Percentiles rank a stretch among this genome's conserved stretches.
These are phyloP conservation scores for Herpetotheres cachinnans DNA, from an alignment of 2,113 vertebrate genomes.

Conservation along the genomic window DNA sequence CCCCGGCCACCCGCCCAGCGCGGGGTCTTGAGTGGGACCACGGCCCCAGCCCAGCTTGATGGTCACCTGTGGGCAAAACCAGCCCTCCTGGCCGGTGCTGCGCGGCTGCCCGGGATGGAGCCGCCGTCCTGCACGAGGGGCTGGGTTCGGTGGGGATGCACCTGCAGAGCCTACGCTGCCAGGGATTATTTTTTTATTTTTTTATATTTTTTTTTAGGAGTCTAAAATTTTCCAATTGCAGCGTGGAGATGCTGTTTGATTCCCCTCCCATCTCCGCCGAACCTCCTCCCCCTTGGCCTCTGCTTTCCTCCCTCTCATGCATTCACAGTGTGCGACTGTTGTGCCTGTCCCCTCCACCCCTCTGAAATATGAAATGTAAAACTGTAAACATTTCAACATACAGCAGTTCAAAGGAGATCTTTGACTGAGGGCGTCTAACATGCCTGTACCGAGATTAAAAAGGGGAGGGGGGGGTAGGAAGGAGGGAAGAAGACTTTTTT, in stretches of 20 bases:
- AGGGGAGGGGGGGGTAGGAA: background rate
- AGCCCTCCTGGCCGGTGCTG: background rate
- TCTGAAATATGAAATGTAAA: slow-evolving; percentile 68
- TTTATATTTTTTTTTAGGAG: background rate
- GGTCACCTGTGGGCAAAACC: background rate
- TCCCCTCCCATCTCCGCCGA: background rate
- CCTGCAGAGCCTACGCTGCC: background rate
- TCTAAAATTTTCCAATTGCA: slow-evolving; percentile 46
- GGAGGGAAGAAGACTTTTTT: slow-evolving; percentile 36
- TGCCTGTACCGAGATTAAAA: slow-evolving; percentile 53
- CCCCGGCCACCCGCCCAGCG: fast-evolving
- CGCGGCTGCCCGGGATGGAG: fast-evolving
- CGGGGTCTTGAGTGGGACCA: background rate
- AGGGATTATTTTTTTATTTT: background rate
- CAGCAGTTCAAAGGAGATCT: slow-evolving; percentile 65
- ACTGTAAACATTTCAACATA: slow-evolving; percentile 66
- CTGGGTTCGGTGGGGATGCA: slow-evolving; percentile 1
- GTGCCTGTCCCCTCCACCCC: slow-evolving; percentile 51
- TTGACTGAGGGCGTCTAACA: slow-evolving; percentile 58
- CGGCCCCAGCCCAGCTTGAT: background rate
- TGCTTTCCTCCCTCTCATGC: slow-evolving; percentile 25
- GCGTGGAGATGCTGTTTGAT: background rate
- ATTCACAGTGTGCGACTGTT: slow-evolving; percentile 51
- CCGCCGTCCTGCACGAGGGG: background rate
- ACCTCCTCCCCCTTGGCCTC: slow-evolving; percentile 39